Percentiles rank a stretch among this genome's conserved stretches.
Evolutionary conservation across 2,113 vertebrate genomes (phyloP).

Genomic region (Pseudorhombus dupliciocellatus): DNA sequence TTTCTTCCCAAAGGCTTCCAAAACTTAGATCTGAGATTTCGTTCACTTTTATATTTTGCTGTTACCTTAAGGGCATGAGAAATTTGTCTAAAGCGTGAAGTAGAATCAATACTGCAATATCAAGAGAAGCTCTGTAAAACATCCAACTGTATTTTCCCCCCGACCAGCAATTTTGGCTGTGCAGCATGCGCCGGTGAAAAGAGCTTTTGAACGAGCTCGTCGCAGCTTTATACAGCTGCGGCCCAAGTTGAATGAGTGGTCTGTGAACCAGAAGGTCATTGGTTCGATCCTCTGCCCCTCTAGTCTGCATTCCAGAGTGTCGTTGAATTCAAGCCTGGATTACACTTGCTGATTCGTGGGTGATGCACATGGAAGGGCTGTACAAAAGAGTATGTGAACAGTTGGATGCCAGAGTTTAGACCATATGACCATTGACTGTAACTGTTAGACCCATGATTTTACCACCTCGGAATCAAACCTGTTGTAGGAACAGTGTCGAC

Average conservation of each 20-base stretch:
- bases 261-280: not conserved
- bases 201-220: not conserved
- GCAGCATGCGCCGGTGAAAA: constrained; percentile 19
- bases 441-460: not conserved
- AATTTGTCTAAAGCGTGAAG: constrained; percentile 62
- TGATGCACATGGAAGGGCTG: not conserved
- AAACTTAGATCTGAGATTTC: constrained; percentile 64
- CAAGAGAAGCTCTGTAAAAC: constrained; percentile 68
- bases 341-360: too few species aligned
- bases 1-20: constrained; percentile 63
- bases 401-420: not conserved
- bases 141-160: constrained; percentile 62
- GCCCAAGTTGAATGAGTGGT: not conserved
- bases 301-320: not conserved
- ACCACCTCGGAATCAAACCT: not conserved
- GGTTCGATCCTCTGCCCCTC: not conserved
- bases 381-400: not conserved
- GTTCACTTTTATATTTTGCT: constrained; percentile 68
- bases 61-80: constrained; percentile 68
- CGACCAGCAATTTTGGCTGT: constrained; percentile 39
- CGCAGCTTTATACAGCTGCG: not conserved
- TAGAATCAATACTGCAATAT: constrained; percentile 74
- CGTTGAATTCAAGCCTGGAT: not conserved
- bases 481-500: not conserved
- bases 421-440: not conserved